phyloP scores from a whole-genome alignment of 1,140 invertebrate genomes.

The Drosophila pseudoananassae region DNA sequence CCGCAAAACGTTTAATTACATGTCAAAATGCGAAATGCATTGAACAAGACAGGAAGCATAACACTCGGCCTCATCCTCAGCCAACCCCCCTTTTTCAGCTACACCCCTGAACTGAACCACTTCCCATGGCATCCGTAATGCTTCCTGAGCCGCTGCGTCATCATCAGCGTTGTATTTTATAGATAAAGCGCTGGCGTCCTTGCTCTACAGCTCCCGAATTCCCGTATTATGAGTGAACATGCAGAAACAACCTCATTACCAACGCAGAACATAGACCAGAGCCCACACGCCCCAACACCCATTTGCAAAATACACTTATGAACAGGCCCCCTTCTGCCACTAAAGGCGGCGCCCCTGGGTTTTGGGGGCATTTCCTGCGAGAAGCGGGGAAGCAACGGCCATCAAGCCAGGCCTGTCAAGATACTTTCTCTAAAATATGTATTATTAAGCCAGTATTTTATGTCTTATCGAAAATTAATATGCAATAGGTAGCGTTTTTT shows the following conservation, averaged over 20 bases:
- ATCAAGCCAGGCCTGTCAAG: background rate
- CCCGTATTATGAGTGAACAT: constrained; percentile 59
- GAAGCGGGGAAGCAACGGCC: background rate
- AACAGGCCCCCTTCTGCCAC: background rate
- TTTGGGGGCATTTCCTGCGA: background rate
- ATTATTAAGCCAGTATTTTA: background rate
- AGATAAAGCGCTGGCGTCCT: constrained; percentile 33
- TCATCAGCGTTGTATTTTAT: constrained; percentile 47
- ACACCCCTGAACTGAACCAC: constrained; percentile 7
- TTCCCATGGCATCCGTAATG: constrained; percentile 34
- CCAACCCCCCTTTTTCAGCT: background rate
- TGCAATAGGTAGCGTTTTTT: background rate
- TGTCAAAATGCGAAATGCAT: constrained; percentile 62
- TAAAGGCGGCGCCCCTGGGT: background rate
- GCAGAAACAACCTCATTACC: constrained; percentile 59
- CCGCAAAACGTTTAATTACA: constrained; percentile 63
- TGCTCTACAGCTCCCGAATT: constrained; percentile 27
- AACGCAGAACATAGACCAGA: constrained; percentile 28
- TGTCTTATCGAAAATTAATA: background rate
- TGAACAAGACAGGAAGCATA: constrained; percentile 49
- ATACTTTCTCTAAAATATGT: background rate
- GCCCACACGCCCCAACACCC: constrained; percentile 7
- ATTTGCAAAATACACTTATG: background rate
- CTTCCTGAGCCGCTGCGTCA: constrained; percentile 44
- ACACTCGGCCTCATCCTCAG: constrained; percentile 11